A percentile compares a stretch with the other conserved stretches of the same genome.
Conservation (phyloP, 1,140 invertebrate genomes). For the Cryptotermes secundus region DNA sequence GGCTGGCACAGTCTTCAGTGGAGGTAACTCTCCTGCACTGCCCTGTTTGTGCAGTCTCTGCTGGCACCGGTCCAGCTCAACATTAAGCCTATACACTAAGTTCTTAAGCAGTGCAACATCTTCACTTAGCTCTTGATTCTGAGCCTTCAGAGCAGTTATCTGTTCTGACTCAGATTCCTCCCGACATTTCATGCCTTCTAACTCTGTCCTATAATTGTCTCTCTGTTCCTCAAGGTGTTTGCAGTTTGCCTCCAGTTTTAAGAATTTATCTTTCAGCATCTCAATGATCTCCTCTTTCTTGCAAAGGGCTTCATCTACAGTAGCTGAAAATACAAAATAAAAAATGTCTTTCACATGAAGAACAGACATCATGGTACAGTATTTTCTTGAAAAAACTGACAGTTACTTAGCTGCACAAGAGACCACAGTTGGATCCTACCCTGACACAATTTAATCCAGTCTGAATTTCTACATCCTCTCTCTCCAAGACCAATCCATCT, state of each 20-base stretch:
- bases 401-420: no score
- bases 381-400: no score
- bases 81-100: slow-evolving; percentile 64
- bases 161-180: background rate
- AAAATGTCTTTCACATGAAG: no score
- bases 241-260: slow-evolving; percentile 19
- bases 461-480: no score
- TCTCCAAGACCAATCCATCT: no score
- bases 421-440: no score
- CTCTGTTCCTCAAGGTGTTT: slow-evolving; percentile 18
- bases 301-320: background rate
- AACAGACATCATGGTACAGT: no score
- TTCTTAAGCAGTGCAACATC: slow-evolving; percentile 66
- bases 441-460: no score
- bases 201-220: slow-evolving; percentile 6
- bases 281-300: slow-evolving; percentile 28
- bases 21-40: background rate
- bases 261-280: slow-evolving; percentile 19
- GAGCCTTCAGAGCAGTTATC: background rate
- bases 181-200: background rate
- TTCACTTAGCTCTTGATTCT: slow-evolving; percentile 55
- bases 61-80: slow-evolving; percentile 66
- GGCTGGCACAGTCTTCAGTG: background rate
- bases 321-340: slow-evolving; percentile 17
- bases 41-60: slow-evolving; percentile 52